These are phyloP conservation scores for Cheilosia grossa DNA, from an alignment of 2,888 invertebrate genomes.

Conservation along the genomic window DNA sequence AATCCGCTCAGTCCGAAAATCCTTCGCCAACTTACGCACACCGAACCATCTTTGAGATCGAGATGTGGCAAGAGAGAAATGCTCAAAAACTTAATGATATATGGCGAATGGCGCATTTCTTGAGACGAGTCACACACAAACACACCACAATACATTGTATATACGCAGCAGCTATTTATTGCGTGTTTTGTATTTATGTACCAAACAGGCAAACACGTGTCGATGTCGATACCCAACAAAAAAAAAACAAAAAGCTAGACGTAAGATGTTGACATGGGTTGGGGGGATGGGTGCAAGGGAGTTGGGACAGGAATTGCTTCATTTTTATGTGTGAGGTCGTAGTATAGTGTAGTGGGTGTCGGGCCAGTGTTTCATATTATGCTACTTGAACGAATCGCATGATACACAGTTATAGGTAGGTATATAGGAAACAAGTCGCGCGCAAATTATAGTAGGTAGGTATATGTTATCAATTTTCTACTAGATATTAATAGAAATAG, in stretches of 20 bases:
- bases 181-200: not conserved
- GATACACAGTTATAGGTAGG: not conserved
- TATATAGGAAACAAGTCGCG: constrained; percentile 49
- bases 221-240: constrained; percentile 41
- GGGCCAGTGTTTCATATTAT: constrained; percentile 30
- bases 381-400: constrained; percentile 22
- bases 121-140: not conserved
- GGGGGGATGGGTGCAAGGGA: too few species aligned
- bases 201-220: constrained; percentile 52
- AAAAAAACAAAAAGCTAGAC: constrained; percentile 13
- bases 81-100: not conserved
- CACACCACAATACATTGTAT: not conserved
- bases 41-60: too few species aligned
- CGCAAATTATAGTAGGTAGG: constrained; percentile 6
- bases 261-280: constrained; percentile 18
- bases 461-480: constrained; percentile 37
- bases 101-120: constrained; percentile 34
- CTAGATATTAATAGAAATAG: constrained; percentile 40
- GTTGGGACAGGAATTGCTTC: constrained; percentile 17
- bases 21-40: too few species aligned
- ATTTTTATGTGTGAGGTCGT: not conserved
- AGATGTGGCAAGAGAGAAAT: constrained; percentile 20
- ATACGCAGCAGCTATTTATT: not conserved
- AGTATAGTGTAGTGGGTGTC: not conserved
- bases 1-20: too few species aligned